These are phyloP conservation scores for Tonatia bakeri DNA, from an alignment of 2,113 vertebrate genomes.

Conservation along the genomic window DNA sequence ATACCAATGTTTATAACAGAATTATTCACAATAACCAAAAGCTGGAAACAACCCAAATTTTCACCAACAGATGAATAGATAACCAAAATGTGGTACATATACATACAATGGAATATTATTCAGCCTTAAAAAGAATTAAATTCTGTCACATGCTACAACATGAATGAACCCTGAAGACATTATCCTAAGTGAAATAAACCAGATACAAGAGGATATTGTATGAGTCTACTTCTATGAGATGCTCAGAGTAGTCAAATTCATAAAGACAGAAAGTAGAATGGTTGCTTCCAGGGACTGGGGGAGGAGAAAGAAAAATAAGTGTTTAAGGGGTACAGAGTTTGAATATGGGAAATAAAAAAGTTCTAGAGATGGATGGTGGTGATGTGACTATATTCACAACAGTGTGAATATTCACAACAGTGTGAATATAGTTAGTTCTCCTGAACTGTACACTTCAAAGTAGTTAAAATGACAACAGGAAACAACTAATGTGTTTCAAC, in stretches of 20 bases:
- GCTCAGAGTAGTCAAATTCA: neutral
- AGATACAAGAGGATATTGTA: neutral
- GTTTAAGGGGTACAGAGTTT: neutral
- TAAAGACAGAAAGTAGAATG: neutral
- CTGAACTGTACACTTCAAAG: neutral
- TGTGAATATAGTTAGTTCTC: neutral
- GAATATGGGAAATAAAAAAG: neutral
- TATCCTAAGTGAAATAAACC: neutral
- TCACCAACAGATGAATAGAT: neutral
- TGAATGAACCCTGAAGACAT: neutral
- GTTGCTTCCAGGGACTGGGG: neutral
- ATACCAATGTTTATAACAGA: neutral
- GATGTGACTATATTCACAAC: neutral
- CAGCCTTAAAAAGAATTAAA: neutral
- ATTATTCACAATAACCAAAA: neutral
- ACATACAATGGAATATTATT: neutral
- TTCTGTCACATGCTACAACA: neutral
- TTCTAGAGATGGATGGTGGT: neutral
- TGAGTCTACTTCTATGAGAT: neutral
- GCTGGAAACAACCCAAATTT: neutral
- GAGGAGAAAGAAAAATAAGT: neutral
- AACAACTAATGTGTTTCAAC: neutral
- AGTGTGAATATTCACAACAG: neutral
- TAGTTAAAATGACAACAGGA: neutral
- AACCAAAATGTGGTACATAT: neutral